phyloP scores from a whole-genome alignment of 92 coral and sea anemone species.

The Nematostella vectensis region DNA sequence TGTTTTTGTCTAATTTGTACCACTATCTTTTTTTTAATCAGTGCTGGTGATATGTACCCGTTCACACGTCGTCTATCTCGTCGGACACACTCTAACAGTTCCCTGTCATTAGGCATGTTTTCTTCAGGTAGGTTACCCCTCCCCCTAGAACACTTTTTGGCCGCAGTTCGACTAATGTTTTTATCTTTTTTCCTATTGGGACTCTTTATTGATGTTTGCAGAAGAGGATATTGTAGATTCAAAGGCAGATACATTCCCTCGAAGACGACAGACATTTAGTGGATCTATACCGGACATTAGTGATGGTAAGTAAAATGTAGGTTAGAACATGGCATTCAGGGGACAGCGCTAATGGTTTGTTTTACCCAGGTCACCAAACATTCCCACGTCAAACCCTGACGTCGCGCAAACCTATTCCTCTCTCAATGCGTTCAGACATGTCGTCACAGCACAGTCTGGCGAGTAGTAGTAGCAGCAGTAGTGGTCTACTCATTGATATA shows the following conservation, averaged over 20 bases:
- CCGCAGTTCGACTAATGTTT: too few relatives aligned
- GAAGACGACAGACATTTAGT: constrained; percentile 90
- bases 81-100: constrained; percentile 73
- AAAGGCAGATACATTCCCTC: constrained; percentile 93
- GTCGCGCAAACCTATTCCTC: constrained; percentile 86
- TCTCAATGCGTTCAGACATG: constrained; percentile 61
- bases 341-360: too few relatives aligned
- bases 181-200: too few relatives aligned
- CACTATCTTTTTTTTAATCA: constrained; percentile 9
- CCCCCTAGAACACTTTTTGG: too few relatives aligned
- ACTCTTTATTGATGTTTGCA: constrained; percentile 12
- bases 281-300: constrained; percentile 73
- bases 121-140: constrained; percentile 67
- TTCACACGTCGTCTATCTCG: constrained; percentile 42
- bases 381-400: constrained; percentile 75
- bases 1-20: too few relatives aligned
- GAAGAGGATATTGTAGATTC: constrained; percentile 75
- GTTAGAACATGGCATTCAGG: too few relatives aligned
- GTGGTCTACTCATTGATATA: constrained; percentile 92
- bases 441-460: constrained; percentile 81
- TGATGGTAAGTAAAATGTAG: constrained; percentile 56
- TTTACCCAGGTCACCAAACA: constrained; percentile 89
- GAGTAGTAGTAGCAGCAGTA: constrained; percentile 94
- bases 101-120: constrained; percentile 63
- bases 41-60: constrained; percentile 72